Evolutionary conservation across 2,888 invertebrate genomes (phyloP).

Genomic region (Elmis aenea): DNA sequence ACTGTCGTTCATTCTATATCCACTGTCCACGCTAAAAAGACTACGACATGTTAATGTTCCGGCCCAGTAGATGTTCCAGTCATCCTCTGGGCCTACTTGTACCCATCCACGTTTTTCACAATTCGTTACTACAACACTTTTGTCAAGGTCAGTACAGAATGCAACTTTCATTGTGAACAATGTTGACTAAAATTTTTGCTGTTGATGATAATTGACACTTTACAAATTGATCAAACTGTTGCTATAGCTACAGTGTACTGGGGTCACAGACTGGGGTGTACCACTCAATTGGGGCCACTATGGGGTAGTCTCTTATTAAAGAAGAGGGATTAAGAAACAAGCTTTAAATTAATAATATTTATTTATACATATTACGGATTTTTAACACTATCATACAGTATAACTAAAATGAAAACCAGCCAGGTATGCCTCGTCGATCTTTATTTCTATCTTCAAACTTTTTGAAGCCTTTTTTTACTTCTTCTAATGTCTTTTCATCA

Average conservation of each 20-base stretch:
- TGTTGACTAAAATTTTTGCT: slow-evolving; percentile 23
- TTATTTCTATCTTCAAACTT: slow-evolving; percentile 60
- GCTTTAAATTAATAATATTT: too few species aligned
- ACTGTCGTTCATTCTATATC: slow-evolving; percentile 87
- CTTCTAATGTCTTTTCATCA: slow-evolving; percentile 56
- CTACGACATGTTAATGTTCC: slow-evolving; percentile 85
- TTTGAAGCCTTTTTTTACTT: slow-evolving; percentile 57
- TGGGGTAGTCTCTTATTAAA: too few species aligned
- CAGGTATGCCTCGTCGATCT: slow-evolving; percentile 65
- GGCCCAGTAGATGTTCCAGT: slow-evolving; percentile 97
- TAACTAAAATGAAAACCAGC: slow-evolving; percentile 69
- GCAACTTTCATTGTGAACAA: slow-evolving; percentile 55
- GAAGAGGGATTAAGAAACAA: too few species aligned
- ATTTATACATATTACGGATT: background rate
- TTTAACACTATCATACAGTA: slow-evolving; percentile 1
- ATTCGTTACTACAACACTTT: slow-evolving; percentile 86
- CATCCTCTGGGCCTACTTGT: slow-evolving; percentile 82
- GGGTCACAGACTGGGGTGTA: too few species aligned
- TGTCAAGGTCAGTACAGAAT: slow-evolving; percentile 86
- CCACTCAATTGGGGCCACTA: too few species aligned
- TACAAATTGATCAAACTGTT: slow-evolving; percentile 2
- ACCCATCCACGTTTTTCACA: slow-evolving; percentile 90
- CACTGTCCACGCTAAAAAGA: slow-evolving; percentile 87
- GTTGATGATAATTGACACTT: too few species aligned
- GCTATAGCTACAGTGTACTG: background rate